Conservation (phyloP, 2,113 vertebrate genomes). For the Jaculus jaculus region DNA sequence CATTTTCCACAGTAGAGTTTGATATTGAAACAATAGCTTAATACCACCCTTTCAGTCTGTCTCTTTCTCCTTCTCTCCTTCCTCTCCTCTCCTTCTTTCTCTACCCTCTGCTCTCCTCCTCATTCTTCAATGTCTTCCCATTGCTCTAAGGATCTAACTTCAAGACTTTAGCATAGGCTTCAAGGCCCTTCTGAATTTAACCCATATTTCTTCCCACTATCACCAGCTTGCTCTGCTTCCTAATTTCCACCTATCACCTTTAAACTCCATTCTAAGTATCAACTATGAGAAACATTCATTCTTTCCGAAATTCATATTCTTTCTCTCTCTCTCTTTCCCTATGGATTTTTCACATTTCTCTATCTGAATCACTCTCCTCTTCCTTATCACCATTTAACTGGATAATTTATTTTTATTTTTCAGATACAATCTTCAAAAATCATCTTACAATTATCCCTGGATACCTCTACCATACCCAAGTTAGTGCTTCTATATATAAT, state of each 20-base stretch:
- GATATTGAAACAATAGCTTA: not conserved
- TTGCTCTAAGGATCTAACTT: not conserved
- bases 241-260: not conserved
- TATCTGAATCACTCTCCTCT: not conserved
- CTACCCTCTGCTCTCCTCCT: too few relatives aligned
- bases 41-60: too few relatives aligned
- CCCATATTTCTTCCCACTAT: not conserved
- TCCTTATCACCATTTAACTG: not conserved
- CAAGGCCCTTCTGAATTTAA: not conserved
- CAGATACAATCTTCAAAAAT: not conserved
- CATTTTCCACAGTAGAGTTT: not conserved
- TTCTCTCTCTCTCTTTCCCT: not conserved
- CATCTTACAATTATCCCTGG: not conserved
- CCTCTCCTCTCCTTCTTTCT: too few relatives aligned
- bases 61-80: not conserved
- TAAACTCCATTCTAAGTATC: not conserved
- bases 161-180: not conserved
- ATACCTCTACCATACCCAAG: not conserved
- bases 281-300: not conserved
- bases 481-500: not conserved
- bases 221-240: not conserved
- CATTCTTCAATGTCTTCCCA: not conserved
- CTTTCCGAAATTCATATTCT: not conserved
- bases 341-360: not conserved
- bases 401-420: not conserved